These are phyloP conservation scores for Chrysemys picta DNA, from an alignment of 2,113 vertebrate genomes.

Conservation along the genomic window DNA sequence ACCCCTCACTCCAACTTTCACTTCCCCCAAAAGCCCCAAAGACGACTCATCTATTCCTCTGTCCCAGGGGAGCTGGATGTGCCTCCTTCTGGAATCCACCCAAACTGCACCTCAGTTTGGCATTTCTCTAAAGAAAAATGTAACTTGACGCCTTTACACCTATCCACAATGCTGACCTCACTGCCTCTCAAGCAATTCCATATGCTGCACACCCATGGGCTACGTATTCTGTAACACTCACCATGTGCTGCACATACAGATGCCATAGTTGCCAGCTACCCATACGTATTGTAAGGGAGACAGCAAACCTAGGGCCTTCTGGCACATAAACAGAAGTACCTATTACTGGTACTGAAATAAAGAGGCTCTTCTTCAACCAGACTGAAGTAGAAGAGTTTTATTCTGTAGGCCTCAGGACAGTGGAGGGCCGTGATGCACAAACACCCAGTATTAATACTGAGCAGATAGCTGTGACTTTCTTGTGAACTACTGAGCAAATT, in stretches of 20 bases:
- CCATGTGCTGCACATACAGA: background rate
- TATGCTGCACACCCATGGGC: background rate
- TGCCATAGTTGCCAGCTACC: background rate
- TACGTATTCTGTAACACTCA: background rate
- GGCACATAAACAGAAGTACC: background rate
- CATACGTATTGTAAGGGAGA: background rate
- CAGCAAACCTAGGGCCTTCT: background rate
- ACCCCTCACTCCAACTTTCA: background rate
- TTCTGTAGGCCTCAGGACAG: background rate
- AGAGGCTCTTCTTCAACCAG: background rate
- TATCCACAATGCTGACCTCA: background rate
- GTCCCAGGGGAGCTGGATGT: background rate
- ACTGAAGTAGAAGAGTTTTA: background rate
- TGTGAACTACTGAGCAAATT: background rate
- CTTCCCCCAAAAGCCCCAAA: background rate
- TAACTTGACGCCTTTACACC: background rate
- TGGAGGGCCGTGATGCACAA: background rate
- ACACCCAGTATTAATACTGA: background rate
- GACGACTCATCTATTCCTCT: background rate
- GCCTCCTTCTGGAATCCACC: background rate
- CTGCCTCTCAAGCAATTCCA: background rate
- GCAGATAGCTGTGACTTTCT: background rate
- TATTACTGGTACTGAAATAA: background rate
- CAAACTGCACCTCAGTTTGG: background rate
- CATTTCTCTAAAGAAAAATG: background rate